Evolutionary conservation across 1,140 invertebrate species (phyloP).

Genomic region (Macrostomum lignano): DNA sequence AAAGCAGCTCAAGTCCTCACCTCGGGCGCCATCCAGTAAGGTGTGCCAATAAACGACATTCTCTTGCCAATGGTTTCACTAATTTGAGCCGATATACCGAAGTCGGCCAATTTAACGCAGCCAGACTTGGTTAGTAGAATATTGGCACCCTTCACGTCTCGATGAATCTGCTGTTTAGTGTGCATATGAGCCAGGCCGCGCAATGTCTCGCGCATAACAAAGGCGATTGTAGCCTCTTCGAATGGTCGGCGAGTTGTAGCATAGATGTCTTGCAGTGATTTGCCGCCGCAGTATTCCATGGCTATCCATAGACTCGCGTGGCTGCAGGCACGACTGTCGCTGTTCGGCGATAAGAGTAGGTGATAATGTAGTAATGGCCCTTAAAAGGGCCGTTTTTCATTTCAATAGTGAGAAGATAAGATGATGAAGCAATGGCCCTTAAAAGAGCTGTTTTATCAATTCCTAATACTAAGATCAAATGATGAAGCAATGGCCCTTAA

Average conservation of each 20-base stretch:
- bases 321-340: too few species aligned
- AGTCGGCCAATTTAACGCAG: conserved; percentile 90
- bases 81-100: conserved; percentile 95
- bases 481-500: too few species aligned
- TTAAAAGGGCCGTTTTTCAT: too few species aligned
- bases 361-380: too few species aligned
- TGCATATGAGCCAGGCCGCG: conserved; percentile 83
- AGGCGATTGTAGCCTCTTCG: conserved; percentile 74
- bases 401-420: too few species aligned
- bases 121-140: conserved; percentile 79
- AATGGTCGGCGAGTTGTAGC: conserved; percentile 36
- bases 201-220: conserved; percentile 79
- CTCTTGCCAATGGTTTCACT: conserved; percentile 93
- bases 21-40: too few species aligned
- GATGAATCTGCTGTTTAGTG: conserved; percentile 76
- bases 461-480: too few species aligned
- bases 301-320: conserved; percentile 83
- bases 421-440: too few species aligned
- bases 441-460: too few species aligned
- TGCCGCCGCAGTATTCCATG: conserved; percentile 95
- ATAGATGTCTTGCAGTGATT: conserved; percentile 81
- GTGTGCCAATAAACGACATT: conserved; percentile 97
- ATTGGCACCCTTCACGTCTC: conserved; percentile 75
- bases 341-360: too few species aligned
- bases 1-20: too few species aligned